These are phyloP conservation scores for Neomorphus geoffroyi DNA, from an alignment of 2,797 vertebrate genomes.

Conservation along the genomic window DNA sequence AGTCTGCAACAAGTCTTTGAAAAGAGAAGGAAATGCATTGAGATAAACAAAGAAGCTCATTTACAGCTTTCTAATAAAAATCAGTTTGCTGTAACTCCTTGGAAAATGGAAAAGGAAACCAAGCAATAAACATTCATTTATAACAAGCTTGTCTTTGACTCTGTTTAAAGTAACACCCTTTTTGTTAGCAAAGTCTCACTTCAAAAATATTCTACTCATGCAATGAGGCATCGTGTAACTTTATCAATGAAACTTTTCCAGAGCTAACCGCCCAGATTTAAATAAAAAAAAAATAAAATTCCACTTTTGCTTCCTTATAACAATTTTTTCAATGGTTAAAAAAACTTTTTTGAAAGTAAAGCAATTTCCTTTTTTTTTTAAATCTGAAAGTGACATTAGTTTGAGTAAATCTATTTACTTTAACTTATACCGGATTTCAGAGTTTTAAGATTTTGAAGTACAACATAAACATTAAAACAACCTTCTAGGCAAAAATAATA, in stretches of 20 bases:
- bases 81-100: neutral
- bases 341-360: neutral
- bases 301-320: neutral
- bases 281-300: too few species aligned
- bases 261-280: neutral
- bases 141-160: neutral
- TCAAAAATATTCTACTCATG: neutral
- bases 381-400: neutral
- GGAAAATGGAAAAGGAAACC: neutral
- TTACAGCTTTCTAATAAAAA: neutral
- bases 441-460: neutral
- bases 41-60: neutral
- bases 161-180: fast-evolving
- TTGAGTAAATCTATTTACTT: neutral
- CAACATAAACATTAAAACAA: neutral
- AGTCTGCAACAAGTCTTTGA: neutral
- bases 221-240: neutral
- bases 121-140: neutral
- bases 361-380: neutral
- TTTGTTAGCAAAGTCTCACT: neutral
- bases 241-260: neutral
- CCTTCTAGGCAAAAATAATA: neutral
- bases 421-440: neutral
- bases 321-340: neutral
- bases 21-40: neutral